phyloP scores from a whole-genome alignment of 2,113 vertebrate genomes.

The Silurus glanis region DNA sequence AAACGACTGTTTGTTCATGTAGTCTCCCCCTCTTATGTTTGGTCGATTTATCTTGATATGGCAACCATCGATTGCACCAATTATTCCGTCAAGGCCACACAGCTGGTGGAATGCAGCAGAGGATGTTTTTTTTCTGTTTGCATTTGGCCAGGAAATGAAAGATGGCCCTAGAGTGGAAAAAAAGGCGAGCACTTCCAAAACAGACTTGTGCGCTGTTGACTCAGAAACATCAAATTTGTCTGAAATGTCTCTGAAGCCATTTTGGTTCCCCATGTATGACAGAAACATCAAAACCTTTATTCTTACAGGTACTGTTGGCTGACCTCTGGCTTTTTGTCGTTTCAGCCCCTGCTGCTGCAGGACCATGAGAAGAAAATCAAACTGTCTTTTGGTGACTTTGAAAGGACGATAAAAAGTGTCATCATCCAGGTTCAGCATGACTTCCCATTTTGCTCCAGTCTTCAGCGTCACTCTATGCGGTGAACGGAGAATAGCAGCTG shows the following conservation, averaged over 20 bases:
- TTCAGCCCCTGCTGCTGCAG: slow-evolving; percentile 22
- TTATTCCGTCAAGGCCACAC: neutral
- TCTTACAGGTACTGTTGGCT: slow-evolving; percentile 11
- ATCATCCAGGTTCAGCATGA: neutral
- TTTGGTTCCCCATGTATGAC: slow-evolving; percentile 25
- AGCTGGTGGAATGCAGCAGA: neutral
- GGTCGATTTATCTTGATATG: slow-evolving; percentile 27
- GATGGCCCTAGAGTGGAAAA: slow-evolving; percentile 2
- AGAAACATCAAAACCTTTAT: slow-evolving; percentile 25
- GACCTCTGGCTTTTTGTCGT: slow-evolving; percentile 6
- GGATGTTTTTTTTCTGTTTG: neutral
- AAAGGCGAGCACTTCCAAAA: slow-evolving; percentile 17
- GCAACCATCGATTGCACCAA: slow-evolving; percentile 16
- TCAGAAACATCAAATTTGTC: slow-evolving; percentile 8
- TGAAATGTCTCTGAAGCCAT: slow-evolving; percentile 14
- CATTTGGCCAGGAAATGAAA: slow-evolving; percentile 19
- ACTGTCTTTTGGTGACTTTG: slow-evolving; percentile 23
- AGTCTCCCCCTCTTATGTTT: slow-evolving; percentile 24
- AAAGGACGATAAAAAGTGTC: slow-evolving; percentile 6
- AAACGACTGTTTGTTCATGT: slow-evolving; percentile 20
- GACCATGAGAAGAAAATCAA: slow-evolving; percentile 10
- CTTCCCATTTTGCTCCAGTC: slow-evolving; percentile 6
- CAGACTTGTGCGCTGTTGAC: slow-evolving; percentile 18
- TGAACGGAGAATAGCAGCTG: neutral
- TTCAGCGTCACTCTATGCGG: slow-evolving; percentile 8